A percentile compares a stretch with the other conserved stretches of the same genome.
These are phyloP conservation scores for Barypeithes pellucidus DNA, from an alignment of 2,888 invertebrate species.

Conservation along the genomic window DNA sequence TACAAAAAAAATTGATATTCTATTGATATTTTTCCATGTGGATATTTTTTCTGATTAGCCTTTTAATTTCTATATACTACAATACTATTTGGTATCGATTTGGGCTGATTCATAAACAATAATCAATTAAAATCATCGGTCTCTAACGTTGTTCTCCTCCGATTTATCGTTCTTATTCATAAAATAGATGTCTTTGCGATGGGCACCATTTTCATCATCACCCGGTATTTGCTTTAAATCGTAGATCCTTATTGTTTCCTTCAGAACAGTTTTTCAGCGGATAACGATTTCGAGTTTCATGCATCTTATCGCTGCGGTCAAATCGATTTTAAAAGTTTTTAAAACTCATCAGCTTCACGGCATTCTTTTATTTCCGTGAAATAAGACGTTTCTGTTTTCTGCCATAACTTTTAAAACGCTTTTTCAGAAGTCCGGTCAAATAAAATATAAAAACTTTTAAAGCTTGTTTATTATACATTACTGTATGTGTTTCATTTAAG, in stretches of 20 bases:
- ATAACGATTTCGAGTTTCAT: slow-evolving; percentile 14
- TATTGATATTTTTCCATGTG: no score
- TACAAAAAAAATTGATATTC: no score
- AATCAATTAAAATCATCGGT: no score
- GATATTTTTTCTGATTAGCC: no score
- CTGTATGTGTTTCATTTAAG: no score
- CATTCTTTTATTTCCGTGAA: slow-evolving; percentile 9
- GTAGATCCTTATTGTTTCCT: slow-evolving; percentile 1
- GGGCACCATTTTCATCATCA: no score
- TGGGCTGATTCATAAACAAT: no score
- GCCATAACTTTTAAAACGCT: slow-evolving; percentile 12
- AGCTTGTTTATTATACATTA: slow-evolving; percentile 7
- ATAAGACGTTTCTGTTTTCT: slow-evolving; percentile 8
- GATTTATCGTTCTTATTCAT: no score
- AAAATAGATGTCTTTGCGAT: no score
- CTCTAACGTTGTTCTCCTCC: no score
- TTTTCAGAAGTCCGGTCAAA: background rate
- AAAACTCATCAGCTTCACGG: slow-evolving; percentile 21
- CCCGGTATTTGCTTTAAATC: background rate
- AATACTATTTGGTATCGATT: no score
- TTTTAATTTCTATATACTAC: no score
- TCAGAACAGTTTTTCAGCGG: background rate
- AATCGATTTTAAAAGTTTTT: slow-evolving; percentile 15
- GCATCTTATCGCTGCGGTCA: slow-evolving; percentile 14
- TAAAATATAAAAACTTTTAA: slow-evolving; percentile 5